These are phyloP conservation scores for Gopherus flavomarginatus DNA, from an alignment of 2,113 vertebrate genomes.

Conservation along the genomic window DNA sequence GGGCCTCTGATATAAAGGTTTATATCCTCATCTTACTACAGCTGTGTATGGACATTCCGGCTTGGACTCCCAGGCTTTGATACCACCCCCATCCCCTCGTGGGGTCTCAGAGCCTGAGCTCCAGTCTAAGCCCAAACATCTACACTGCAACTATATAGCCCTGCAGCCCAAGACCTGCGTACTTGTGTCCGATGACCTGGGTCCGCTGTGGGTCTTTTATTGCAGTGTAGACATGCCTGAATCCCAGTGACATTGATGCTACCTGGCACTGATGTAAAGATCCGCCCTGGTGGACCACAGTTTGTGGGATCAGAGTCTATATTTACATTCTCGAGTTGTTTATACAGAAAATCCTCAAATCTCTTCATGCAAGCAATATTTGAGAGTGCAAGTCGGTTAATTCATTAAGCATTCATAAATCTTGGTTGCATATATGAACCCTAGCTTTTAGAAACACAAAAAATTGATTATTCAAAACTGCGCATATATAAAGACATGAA, in stretches of 20 bases:
- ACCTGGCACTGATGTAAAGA: background rate
- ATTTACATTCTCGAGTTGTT: slow-evolving; percentile 19
- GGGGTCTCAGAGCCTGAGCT: background rate
- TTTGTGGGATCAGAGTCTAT: background rate
- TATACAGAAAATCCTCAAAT: slow-evolving; percentile 38
- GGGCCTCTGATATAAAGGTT: too few species aligned
- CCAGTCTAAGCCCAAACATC: too few species aligned
- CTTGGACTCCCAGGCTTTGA: background rate
- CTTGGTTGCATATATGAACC: background rate
- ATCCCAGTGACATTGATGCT: background rate
- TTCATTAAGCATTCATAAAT: background rate
- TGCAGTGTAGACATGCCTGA: background rate
- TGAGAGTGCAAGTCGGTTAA: slow-evolving; percentile 46
- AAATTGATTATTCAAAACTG: slow-evolving; percentile 49
- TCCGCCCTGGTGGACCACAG: background rate
- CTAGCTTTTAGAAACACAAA: slow-evolving; percentile 27
- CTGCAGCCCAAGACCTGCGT: background rate
- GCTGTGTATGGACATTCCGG: background rate
- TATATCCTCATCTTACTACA: too few species aligned
- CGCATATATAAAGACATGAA: background rate
- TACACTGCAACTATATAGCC: background rate
- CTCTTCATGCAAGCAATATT: slow-evolving; percentile 26
- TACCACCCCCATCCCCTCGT: rapidly evolving
- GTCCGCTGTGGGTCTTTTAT: background rate
- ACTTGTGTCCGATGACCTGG: background rate